A percentile compares a stretch with the other conserved stretches of the same genome.
phyloP scores from a whole-genome alignment of 2,888 invertebrate species.

The Clepsis dumicolana region DNA sequence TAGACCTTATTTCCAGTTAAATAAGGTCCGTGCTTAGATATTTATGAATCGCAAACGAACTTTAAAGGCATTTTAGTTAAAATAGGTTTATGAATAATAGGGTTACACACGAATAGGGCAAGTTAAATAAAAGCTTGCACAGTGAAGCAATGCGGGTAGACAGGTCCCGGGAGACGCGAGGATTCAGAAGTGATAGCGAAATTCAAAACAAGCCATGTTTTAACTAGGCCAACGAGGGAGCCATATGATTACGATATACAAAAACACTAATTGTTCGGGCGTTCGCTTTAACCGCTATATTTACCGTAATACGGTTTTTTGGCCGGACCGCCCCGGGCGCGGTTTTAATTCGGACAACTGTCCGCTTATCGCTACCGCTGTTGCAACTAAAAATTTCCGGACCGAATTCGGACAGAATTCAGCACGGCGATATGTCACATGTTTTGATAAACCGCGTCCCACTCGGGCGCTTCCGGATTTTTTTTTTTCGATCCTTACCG shows the following conservation, averaged over 20 bases:
- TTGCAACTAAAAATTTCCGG: conserved; percentile 58
- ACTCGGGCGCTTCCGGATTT: conserved; percentile 49
- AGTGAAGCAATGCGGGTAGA: background rate
- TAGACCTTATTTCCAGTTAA: too few relatives aligned
- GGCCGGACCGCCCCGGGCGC: conserved; percentile 54
- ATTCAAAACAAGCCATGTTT: conserved; percentile 21
- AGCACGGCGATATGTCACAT: conserved; percentile 61
- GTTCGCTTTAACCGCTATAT: conserved; percentile 30
- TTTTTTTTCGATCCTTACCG: conserved; percentile 3
- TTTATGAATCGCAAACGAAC: too few relatives aligned
- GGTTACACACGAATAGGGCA: too few relatives aligned
- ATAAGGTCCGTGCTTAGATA: too few relatives aligned
- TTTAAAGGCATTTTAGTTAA: too few relatives aligned
- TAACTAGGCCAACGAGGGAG: conserved; percentile 36
- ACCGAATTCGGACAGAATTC: conserved; percentile 52
- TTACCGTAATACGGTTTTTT: conserved; percentile 51
- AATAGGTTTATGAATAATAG: too few relatives aligned
- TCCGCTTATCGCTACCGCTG: conserved; percentile 60
- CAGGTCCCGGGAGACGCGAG: background rate
- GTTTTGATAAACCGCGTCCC: conserved; percentile 63
- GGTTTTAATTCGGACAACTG: conserved; percentile 61
- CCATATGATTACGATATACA: conserved; percentile 29
- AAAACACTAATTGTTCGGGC: conserved; percentile 30
- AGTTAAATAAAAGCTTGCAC: too few relatives aligned
- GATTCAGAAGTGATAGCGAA: conserved; percentile 6